Base-by-base conservation (phyloP, 2,797 vertebrate species). In the Rhadinocentrus ornatus region DNA sequence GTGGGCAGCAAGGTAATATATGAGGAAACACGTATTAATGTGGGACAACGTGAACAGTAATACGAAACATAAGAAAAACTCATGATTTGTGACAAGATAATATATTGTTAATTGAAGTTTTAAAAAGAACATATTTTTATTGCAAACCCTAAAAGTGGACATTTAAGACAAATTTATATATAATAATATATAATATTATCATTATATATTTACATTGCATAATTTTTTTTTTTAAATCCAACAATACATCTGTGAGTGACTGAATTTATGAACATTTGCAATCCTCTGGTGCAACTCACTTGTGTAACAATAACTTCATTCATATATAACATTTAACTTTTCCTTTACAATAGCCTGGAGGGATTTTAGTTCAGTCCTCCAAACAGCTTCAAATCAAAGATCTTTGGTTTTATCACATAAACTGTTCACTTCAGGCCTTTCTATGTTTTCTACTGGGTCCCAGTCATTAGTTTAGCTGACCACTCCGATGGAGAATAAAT, bases 11-110 rank as follows among this genome's bases (percentile, higher is more conserved):
- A 69, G 64, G 59, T 70, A 76, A 62, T 32, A 27, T 31, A 34
- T 75, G 54, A 71, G 78, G 62, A 76, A 86, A 80, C 63, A 77
- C 81, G 63, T 10, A 61, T 59, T 1, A 55, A 13, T 64, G n/a
- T 46, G 48, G 39, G 7, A 35, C 31, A 62, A 4, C n/a, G 26
- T 56, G 20, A 56, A 55, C 35, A 41, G 48, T 52, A 22, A 65
- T 20, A 12, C 5, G 13, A 62, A n/a, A 5, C 12, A 50, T 22
- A 37, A 12, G 4, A 57, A 34, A 65, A 65, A 32, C 35, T 35
- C 24, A 4, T 15, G 4, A 24, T 13, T 26, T 11, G 3, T 26
- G 24, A 53, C 2, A 53, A n/a, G 24, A 53, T 11, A 9, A 10
- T 12, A 22, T 11, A 11, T 1, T 10, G 48, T 50, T 26, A 13